Conservation (phyloP, 2,888 invertebrate species). For the Epiblema foenella region DNA sequence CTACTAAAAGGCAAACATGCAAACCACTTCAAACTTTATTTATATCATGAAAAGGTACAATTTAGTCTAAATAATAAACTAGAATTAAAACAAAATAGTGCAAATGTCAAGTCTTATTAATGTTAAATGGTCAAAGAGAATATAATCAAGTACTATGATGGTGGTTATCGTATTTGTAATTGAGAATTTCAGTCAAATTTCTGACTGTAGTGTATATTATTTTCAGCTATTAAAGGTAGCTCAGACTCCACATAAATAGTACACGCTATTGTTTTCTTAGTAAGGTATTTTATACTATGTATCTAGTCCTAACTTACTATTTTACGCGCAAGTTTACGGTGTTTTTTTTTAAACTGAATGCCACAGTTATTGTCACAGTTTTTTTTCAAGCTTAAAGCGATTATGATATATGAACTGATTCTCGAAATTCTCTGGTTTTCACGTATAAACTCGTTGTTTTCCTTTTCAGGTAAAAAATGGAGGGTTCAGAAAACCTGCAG, state of each 20-base stretch:
- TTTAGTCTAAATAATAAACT: not conserved
- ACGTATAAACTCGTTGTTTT: not conserved
- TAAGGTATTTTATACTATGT: not conserved
- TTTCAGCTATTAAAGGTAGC: not conserved
- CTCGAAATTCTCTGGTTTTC: not conserved
- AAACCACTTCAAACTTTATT: not conserved
- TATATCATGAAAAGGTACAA: not conserved
- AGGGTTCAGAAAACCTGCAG: not conserved
- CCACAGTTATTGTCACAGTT: too few relatives aligned
- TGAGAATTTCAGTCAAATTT: not conserved
- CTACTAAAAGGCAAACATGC: too few relatives aligned
- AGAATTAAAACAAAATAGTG: not conserved
- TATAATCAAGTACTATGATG: too few relatives aligned
- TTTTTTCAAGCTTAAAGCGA: too few relatives aligned
- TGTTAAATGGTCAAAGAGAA: too few relatives aligned
- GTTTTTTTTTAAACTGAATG: too few relatives aligned
- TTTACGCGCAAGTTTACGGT: too few relatives aligned
- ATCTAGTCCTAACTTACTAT: not conserved
- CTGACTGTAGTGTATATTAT: slow-evolving; percentile 3
- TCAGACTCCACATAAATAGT: not conserved
- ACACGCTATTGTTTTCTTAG: not conserved
- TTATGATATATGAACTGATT: not conserved
- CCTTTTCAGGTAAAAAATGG: slow-evolving; percentile 9
- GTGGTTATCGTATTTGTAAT: too few relatives aligned
- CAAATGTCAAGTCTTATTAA: not conserved